Evolutionary conservation across 2,797 vertebrate species (phyloP), one percentile per base, ranked within the genome.

Genomic region (Aselliscus stoliczkanus): DNA sequence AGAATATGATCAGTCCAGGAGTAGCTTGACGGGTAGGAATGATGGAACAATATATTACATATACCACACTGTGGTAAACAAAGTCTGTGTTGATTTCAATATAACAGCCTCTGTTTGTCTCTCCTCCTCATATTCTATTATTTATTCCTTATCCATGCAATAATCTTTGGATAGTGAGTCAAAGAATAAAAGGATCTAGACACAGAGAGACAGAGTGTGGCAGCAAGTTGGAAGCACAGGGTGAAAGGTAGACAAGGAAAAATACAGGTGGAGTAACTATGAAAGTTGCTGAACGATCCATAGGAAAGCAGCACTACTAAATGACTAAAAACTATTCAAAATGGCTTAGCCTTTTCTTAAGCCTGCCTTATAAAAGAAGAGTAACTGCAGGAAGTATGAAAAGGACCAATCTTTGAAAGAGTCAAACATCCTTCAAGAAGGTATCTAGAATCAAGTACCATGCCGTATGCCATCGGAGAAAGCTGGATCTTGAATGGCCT

Each of bases 381-480:
- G n/a, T 65, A 92, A 50, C 39, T 13, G 75, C 9, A 90, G 23
- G 72, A 60, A 97, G 9, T 39, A 88, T 56, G 44, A 62, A 94
- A 95, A 85, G 50, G 14, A 96, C 13, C 6, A 18, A 67, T 81
- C 52, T 65, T 70, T 76, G 20, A 80, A 27, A 88, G 54, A 92
- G 23, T 47, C 29, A 70, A 88, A 67, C 2, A 67, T 54, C n/a
- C 67, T 77, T 44, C 21, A 29, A 97, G 58, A 84, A 60, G 52
- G n/a, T 77, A 84, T 91, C n/a, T 31, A 93, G 72, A 96, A 87
- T 92, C 84, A 93, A 97, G 98, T 98, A 99, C 99, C 99, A 56
- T 99, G 99, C 72, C 99, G 99, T 97, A 99, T 99, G 94, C 99
- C 99, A 93, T 99, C 99, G 50, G 99, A 99, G 95, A 99, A 99